These are phyloP conservation scores for Tetranychus cinnabarinus DNA, from an alignment of 1,140 invertebrate species.

Conservation along the genomic window DNA sequence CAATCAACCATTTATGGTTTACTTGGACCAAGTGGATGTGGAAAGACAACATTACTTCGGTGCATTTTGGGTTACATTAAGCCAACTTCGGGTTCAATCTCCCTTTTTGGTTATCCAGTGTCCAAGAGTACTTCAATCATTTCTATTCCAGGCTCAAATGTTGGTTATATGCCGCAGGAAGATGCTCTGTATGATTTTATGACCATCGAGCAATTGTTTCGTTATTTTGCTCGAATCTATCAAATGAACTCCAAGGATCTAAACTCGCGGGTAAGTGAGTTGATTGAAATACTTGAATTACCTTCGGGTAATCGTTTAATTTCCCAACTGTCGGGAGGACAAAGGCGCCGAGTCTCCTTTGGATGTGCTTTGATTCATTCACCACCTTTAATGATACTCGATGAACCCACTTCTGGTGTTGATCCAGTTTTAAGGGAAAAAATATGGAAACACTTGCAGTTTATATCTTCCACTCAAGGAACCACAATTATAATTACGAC, in stretches of 20 bases:
- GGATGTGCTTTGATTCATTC: conserved; percentile 75
- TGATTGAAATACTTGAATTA: conserved; percentile 72
- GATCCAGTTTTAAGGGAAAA: neutral
- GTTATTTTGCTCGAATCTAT: conserved; percentile 82
- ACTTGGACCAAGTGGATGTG: conserved; percentile 11
- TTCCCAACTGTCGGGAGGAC: conserved; percentile 35
- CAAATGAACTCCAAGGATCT: conserved; percentile 55
- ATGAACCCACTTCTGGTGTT: conserved; percentile 21
- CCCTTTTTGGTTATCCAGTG: neutral
- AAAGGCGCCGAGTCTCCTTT: conserved; percentile 71
- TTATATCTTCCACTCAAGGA: conserved; percentile 42
- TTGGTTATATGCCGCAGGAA: conserved; percentile 57
- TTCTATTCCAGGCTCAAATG: conserved; percentile 48
- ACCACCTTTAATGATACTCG: conserved; percentile 30
- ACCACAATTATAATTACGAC: neutral
- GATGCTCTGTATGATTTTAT: conserved; percentile 79
- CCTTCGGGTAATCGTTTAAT: conserved; percentile 28
- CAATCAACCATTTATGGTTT: conserved; percentile 2
- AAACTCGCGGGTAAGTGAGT: conserved; percentile 37
- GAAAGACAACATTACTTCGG: conserved; percentile 9
- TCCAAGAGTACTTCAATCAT: conserved; percentile 15
- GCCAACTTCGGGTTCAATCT: neutral
- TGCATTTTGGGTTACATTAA: conserved; percentile 6
- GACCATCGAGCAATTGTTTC: conserved; percentile 73
- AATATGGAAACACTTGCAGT: conserved; percentile 3